These are phyloP conservation scores for Rhynchomys soricoides DNA, from an alignment of 2,113 vertebrate genomes.

Conservation along the genomic window DNA sequence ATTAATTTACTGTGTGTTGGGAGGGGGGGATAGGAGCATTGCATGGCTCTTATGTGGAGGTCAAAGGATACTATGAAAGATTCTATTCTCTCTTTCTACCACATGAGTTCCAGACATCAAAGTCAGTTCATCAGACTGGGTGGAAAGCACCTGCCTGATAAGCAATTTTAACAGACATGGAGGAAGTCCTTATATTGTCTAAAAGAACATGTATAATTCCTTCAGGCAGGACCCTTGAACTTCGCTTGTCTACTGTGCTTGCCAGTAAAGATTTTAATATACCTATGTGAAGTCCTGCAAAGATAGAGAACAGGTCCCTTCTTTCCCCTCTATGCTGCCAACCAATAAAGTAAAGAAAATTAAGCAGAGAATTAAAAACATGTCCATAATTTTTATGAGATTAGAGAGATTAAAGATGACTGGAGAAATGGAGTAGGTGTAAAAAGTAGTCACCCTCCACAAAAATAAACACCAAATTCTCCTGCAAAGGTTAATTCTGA, in stretches of 20 bases:
- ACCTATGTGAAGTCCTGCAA: neutral
- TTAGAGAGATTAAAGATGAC: neutral
- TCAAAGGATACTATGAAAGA: neutral
- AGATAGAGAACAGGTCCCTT: neutral
- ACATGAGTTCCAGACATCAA: neutral
- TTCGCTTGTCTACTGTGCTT: neutral
- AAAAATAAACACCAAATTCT: neutral
- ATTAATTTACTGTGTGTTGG: neutral
- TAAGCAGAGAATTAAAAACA: neutral
- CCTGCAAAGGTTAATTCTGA: neutral
- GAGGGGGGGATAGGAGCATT: no score
- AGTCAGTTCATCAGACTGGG: neutral
- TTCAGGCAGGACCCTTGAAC: neutral
- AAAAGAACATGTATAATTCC: neutral
- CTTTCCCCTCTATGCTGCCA: neutral
- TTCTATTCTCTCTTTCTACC: neutral
- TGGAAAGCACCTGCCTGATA: neutral
- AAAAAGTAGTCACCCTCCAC: neutral
- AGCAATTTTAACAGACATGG: no score
- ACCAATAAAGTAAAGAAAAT: constrained; percentile 2
- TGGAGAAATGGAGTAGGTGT: neutral
- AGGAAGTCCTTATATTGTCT: neutral
- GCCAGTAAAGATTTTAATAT: neutral
- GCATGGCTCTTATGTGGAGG: neutral
- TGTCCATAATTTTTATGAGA: neutral